A percentile compares a stretch with the other conserved stretches of the same genome.
Conservation (phyloP, 2,797 vertebrate species). For the Hippoglossus hippoglossus region DNA sequence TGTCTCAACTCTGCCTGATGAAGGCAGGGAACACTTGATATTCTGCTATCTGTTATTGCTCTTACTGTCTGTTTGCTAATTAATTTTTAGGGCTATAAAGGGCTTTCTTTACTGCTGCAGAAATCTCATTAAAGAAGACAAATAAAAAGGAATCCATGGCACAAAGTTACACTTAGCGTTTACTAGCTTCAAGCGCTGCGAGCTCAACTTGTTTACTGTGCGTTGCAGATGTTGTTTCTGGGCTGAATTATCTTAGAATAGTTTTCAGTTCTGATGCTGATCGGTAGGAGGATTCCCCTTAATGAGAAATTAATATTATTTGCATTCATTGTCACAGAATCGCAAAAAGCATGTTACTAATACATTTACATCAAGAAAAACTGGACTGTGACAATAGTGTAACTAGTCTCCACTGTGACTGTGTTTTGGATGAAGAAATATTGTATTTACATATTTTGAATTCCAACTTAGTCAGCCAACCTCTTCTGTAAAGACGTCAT, state of each 20-base stretch:
- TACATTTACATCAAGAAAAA: not conserved
- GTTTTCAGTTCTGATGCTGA: no score
- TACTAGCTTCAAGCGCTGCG: not conserved
- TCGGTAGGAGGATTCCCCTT: no score
- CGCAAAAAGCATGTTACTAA: not conserved
- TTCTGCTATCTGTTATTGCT: conserved; percentile 29
- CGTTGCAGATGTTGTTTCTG: no score
- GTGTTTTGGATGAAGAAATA: not conserved
- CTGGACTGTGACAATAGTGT: not conserved
- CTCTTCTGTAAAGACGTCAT: not conserved
- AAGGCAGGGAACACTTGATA: conserved; percentile 40
- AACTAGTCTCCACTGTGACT: not conserved
- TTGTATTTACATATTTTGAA: not conserved
- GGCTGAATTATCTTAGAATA: no score
- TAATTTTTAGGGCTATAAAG: conserved; percentile 1
- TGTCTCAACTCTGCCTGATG: conserved; percentile 46
- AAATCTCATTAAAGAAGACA: not conserved
- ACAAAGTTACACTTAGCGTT: not conserved
- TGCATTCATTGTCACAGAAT: not conserved
- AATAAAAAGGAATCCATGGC: not conserved
- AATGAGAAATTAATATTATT: not conserved
- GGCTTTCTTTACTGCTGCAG: not conserved
- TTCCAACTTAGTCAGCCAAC: no score
- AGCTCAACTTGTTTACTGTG: no score
- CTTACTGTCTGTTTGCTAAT: conserved; percentile 34